Evolutionary conservation across 1,140 invertebrate species (phyloP).

Genomic region (Magallana angulata): DNA sequence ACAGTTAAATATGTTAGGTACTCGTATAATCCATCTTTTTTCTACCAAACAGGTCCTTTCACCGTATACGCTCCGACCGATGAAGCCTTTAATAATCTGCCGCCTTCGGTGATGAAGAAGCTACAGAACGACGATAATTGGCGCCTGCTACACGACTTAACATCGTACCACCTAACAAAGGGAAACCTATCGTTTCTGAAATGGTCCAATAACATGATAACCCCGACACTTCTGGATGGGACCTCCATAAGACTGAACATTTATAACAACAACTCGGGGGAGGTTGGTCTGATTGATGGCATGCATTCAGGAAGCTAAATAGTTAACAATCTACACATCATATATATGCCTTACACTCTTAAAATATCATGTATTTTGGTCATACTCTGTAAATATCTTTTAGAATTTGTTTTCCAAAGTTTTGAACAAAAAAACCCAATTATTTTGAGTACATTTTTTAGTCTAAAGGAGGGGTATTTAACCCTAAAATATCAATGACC

Average conservation of each 20-base stretch:
- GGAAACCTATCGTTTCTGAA: conserved; percentile 13
- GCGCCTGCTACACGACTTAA: not conserved
- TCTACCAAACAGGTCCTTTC: conserved; percentile 4
- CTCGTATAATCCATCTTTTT: not conserved
- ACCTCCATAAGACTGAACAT: not conserved
- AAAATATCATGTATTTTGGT: too few species aligned
- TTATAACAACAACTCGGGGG: conserved; percentile 7
- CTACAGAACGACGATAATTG: conserved; percentile 11
- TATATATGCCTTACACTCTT: too few species aligned
- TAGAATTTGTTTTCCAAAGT: too few species aligned
- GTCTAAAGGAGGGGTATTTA: too few species aligned
- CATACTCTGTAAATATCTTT: too few species aligned
- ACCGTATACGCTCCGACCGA: not conserved
- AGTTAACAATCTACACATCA: too few species aligned
- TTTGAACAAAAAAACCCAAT: too few species aligned
- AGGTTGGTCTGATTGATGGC: not conserved
- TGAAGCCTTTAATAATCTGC: conserved; percentile 10
- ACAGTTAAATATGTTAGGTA: not conserved
- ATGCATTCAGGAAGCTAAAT: not conserved
- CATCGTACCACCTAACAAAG: conserved; percentile 4
- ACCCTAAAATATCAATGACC: too few species aligned
- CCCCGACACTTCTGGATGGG: not conserved
- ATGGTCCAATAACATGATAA: conserved; percentile 7
- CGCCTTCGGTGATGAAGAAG: conserved; percentile 16
- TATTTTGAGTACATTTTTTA: too few species aligned